Evolutionary conservation across 2,888 invertebrate genomes (phyloP).

Genomic region (Drosophila infuscata): DNA sequence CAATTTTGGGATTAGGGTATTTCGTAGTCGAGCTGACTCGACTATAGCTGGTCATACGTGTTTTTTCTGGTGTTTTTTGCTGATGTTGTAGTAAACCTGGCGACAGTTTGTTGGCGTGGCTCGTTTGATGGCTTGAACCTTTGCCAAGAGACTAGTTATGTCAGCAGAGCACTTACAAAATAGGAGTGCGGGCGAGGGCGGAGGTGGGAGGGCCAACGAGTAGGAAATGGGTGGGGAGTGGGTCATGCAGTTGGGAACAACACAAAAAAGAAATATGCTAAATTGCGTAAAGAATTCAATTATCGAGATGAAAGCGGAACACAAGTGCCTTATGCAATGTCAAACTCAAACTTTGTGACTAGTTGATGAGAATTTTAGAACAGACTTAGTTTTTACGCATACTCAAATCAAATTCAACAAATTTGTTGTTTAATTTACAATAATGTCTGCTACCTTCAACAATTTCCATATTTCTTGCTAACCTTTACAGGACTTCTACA

Average conservation of each 20-base stretch:
- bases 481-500: constrained; percentile 46
- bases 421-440: constrained; percentile 46
- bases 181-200: neutral
- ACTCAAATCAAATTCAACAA: constrained; percentile 34
- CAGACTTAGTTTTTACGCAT: constrained; percentile 12
- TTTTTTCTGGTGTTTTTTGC: neutral
- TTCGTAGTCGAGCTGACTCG: neutral
- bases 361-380: neutral
- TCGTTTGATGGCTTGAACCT: constrained; percentile 58
- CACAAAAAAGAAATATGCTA: constrained; percentile 18
- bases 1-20: neutral
- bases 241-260: constrained; percentile 22
- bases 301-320: constrained; percentile 27
- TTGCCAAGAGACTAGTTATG: constrained; percentile 67
- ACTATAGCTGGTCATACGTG: neutral
- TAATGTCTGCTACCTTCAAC: constrained; percentile 32
- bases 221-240: neutral
- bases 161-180: constrained; percentile 52
- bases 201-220: neutral
- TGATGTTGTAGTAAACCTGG: constrained; percentile 10
- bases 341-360: neutral
- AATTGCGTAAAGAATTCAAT: constrained; percentile 57
- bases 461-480: constrained; percentile 40
- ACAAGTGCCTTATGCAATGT: neutral
- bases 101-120: constrained; percentile 42